Conservation (phyloP, 2,888 invertebrate genomes). For the Drosophila greeni region DNA sequence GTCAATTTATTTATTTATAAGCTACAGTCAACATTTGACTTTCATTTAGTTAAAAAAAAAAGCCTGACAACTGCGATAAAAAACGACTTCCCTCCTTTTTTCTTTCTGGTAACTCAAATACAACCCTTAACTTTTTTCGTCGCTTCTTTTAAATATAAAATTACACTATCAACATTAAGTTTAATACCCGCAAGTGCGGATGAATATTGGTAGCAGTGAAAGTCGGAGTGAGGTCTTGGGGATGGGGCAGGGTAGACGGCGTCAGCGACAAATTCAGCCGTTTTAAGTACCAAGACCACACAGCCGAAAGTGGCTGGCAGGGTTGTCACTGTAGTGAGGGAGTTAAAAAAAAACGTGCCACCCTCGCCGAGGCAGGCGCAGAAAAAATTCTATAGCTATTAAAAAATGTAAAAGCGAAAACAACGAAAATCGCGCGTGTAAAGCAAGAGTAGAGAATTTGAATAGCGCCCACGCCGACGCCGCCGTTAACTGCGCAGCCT, state of each 20-base stretch:
- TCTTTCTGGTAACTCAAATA: slow-evolving; percentile 37
- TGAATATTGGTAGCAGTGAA: slow-evolving; percentile 32
- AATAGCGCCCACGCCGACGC: slow-evolving; percentile 55
- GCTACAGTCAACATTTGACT: background rate
- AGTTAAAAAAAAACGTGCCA: slow-evolving; percentile 45
- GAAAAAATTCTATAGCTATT: slow-evolving; percentile 68
- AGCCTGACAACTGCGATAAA: slow-evolving; percentile 27
- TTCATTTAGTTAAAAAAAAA: background rate
- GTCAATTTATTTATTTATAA: background rate
- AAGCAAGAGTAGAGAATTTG: slow-evolving; percentile 73
- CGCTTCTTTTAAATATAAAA: slow-evolving; percentile 69
- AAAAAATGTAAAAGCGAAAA: slow-evolving; percentile 75
- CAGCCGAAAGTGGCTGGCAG: slow-evolving; percentile 60
- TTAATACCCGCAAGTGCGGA: slow-evolving; percentile 73
- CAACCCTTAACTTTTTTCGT: slow-evolving; percentile 59
- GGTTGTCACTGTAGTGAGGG: slow-evolving; percentile 55
- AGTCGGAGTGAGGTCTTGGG: background rate
- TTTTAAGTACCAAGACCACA: slow-evolving; percentile 66
- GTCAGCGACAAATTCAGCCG: slow-evolving; percentile 36
- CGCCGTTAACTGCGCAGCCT: slow-evolving; percentile 29
- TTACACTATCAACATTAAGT: slow-evolving; percentile 75
- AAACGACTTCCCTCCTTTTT: slow-evolving; percentile 13
- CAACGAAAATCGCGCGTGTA: slow-evolving; percentile 74
- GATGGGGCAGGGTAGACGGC: slow-evolving; percentile 1
- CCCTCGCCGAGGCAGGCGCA: slow-evolving; percentile 31